Base-by-base conservation (phyloP, 2,797 vertebrate genomes). In the Otolemur crassicaudatus region DNA sequence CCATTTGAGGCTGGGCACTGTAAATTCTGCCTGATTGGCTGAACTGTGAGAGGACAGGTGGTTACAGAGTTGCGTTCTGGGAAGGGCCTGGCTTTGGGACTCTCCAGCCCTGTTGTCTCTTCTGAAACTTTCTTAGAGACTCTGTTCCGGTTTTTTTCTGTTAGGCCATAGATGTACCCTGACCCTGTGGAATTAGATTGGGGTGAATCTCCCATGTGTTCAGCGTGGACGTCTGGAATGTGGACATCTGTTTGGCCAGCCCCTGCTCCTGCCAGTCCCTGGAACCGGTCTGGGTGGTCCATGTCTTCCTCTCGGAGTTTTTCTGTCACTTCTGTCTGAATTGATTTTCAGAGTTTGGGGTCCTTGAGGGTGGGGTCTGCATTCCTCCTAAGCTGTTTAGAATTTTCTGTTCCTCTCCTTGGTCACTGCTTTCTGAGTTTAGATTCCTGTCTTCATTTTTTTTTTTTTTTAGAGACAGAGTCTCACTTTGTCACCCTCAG, bases 131-230 rank as follows among this genome's bases (percentile, higher is more conserved):
- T 31, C 34, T 40, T 37, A 27, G 27, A 7, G 12, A 27, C 23
- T 88, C 73, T 43, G 23, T 63, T 60, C 13, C 5, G 27, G 67
- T 19, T n/a, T 73, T 31, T 46, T 1, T 20, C 37, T 9, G 0
- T 27, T 29, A 49, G 56, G 31, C 22, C 46, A 31, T 12, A 89
- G 9, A 31, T 22, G 49, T 29, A 3, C 40, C 56, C 23, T 60
- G 0, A 19, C 29, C 49, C 83, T 43, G 22, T 29, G 63, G 63
- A 25, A 31, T 17, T 61, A 16, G 46, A 40, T 70, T 46, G 29
- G 60, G 63, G 46, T 40, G 43, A 37, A 2, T 22, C 22, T 6
- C 1, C 0, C 5, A 4, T 2, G 14, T 3, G 1, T 12, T 14
- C 1, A 17, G 56, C 40, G n/a, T 25, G 27, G 8, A 20, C 10